These are phyloP conservation scores for Erinaceus europaeus DNA, from an alignment of 2,113 vertebrate genomes.

Conservation along the genomic window DNA sequence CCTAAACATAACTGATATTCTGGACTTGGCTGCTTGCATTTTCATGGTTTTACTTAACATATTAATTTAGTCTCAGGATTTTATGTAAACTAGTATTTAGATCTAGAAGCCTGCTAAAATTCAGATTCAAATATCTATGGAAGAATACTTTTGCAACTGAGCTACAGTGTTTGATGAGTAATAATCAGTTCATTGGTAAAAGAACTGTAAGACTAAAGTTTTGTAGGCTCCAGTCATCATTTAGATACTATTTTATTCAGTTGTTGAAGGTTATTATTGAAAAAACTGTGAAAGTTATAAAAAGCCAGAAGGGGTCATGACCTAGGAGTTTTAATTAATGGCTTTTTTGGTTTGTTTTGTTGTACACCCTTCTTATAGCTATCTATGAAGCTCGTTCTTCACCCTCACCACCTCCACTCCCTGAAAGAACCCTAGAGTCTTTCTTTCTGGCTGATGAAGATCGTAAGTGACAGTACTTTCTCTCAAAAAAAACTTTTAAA, in stretches of 20 bases:
- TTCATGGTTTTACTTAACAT: background rate
- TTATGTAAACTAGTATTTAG: background rate
- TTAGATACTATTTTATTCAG: slow-evolving; percentile 23
- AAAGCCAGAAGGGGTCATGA: background rate
- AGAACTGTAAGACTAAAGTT: background rate
- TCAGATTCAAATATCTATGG: background rate
- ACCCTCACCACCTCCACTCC: slow-evolving; percentile 80
- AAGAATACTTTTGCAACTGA: background rate
- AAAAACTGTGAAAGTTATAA: background rate
- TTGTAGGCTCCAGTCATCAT: background rate
- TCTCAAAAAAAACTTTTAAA: slow-evolving; percentile 34
- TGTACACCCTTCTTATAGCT: slow-evolving; percentile 47
- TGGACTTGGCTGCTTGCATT: slow-evolving; percentile 8
- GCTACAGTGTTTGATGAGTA: background rate
- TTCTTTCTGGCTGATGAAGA: slow-evolving; percentile 82
- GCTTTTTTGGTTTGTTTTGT: background rate
- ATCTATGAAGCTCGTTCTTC: slow-evolving; percentile 50
- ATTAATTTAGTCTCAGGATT: background rate
- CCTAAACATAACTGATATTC: background rate
- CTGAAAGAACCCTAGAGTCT: slow-evolving; percentile 87
- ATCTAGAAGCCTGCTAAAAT: slow-evolving; percentile 1
- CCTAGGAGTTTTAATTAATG: background rate
- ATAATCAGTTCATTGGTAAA: background rate
- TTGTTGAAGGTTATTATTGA: background rate
- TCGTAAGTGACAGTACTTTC: slow-evolving; percentile 77